Base-by-base conservation (phyloP, 2,888 invertebrate genomes). In the Automeris io region DNA sequence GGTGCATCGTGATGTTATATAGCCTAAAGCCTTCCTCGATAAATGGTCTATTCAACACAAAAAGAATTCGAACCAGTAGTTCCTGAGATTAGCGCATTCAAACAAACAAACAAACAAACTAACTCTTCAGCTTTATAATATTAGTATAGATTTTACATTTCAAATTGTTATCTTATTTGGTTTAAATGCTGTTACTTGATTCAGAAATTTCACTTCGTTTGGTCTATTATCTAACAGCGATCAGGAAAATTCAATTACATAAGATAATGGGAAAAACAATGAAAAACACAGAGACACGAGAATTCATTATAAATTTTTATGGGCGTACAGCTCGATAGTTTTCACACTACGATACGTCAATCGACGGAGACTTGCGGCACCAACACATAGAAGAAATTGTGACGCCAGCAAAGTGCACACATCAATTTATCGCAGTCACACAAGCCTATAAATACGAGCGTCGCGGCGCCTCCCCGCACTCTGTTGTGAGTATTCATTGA, bases 381-480 rank as follows among this genome's bases (percentile, higher is more conserved):
- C 16, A 54, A 52, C 56, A 60, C 56, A 58, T 46, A 57, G 51
- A 49, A 40, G 38, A 35, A 38, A 38, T 40, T 37, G 58, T 67
- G 72, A 73, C 72, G 72, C 64, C 55, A 54, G 48, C 43, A 46
- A 59, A 48, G 37, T 62, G 54, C 57, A 62, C 57, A 59, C 51
- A 55, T 53, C 47, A 49, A 63, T 58, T 64, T 61, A 66, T 57
- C 61, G 47, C 50, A 47, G 46, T 35, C 43, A 18, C 33, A 51
- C 35, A 56, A 52, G 51, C 40, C 60, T 78, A 78, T 78, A 78
- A 68, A 75, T 66, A 69, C 41, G 43, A 35, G 45, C 23, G 41
- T 33, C 45, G 46, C 42, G 41, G 55, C 60, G 49, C 62, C 68
- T 55, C 71, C 65, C 75, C 72, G 46, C 74, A 78, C 60, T 68